Percentiles rank a stretch among this genome's conserved stretches.
Conservation (phyloP, 2,888 invertebrate species). For the Cremastobaeus sp. region DNA sequence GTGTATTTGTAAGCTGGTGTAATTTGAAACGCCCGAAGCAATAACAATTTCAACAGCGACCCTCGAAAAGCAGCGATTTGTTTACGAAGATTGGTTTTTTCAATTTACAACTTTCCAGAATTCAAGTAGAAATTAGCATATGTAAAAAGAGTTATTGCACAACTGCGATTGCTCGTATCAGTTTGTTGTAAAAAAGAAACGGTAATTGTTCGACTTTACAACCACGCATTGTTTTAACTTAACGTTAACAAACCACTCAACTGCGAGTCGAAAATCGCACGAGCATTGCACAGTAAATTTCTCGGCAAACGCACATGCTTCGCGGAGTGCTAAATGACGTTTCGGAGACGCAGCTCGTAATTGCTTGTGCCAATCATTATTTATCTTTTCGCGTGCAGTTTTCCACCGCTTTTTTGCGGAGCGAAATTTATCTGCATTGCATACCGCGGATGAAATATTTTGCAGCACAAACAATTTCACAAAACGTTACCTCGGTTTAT, state of each 20-base stretch:
- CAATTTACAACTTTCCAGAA: not conserved
- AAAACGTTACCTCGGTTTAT: not conserved
- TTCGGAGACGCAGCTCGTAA: not conserved
- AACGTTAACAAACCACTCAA: not conserved
- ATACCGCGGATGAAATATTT: too few species aligned
- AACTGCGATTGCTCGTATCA: constrained; percentile 1
- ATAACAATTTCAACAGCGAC: too few species aligned
- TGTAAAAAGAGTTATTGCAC: constrained; percentile 12
- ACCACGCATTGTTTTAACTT: not conserved
- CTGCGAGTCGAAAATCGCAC: constrained; percentile 11
- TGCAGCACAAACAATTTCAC: too few species aligned
- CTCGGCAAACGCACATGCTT: not conserved
- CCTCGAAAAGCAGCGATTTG: not conserved
- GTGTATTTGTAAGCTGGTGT: too few species aligned
- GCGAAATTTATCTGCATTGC: too few species aligned
- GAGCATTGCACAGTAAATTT: constrained; percentile 1
- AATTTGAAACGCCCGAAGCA: too few species aligned
- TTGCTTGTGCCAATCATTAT: not conserved
- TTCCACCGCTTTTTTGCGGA: too few species aligned
- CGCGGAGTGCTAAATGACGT: constrained; percentile 3
- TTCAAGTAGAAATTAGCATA: not conserved
- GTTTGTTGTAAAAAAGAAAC: not conserved
- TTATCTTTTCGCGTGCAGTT: too few species aligned
- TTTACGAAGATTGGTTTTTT: not conserved
- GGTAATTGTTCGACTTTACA: not conserved